These are phyloP conservation scores for Boloria selene DNA, from an alignment of 2,888 invertebrate species.

Conservation along the genomic window DNA sequence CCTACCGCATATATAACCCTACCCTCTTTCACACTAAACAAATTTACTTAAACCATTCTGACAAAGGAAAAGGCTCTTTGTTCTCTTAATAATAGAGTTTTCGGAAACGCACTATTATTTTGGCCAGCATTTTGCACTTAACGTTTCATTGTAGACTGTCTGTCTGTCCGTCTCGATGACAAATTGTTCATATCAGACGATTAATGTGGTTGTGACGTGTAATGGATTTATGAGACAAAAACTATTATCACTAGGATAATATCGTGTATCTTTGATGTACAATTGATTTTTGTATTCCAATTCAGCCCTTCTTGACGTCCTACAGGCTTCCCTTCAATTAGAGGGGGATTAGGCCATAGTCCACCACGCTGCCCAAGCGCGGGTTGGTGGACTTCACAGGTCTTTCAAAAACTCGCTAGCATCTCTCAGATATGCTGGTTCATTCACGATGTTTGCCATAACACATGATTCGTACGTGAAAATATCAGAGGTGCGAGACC, in stretches of 20 bases:
- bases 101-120: constrained; percentile 29
- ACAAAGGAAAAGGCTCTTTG: constrained; percentile 37
- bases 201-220: constrained; percentile 64
- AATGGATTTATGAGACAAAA: constrained; percentile 56
- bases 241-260: background rate
- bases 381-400: no score
- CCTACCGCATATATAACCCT: constrained; percentile 25
- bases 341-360: no score
- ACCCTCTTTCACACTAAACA: constrained; percentile 36
- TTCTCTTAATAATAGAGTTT: constrained; percentile 28
- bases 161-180: constrained; percentile 66
- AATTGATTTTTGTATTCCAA: no score
- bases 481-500: no score
- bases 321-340: no score
- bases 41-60: constrained; percentile 36
- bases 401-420: no score
- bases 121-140: constrained; percentile 42
- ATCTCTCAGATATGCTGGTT: no score
- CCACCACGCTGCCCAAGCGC: no score
- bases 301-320: no score
- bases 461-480: no score
- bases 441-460: no score
- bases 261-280: no score
- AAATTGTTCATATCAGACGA: constrained; percentile 65
- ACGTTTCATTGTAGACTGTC: constrained; percentile 49